A percentile compares a stretch with the other conserved stretches of the same genome.
phyloP scores from a whole-genome alignment of 2,888 invertebrate species.

The Chymomyza amoena region DNA sequence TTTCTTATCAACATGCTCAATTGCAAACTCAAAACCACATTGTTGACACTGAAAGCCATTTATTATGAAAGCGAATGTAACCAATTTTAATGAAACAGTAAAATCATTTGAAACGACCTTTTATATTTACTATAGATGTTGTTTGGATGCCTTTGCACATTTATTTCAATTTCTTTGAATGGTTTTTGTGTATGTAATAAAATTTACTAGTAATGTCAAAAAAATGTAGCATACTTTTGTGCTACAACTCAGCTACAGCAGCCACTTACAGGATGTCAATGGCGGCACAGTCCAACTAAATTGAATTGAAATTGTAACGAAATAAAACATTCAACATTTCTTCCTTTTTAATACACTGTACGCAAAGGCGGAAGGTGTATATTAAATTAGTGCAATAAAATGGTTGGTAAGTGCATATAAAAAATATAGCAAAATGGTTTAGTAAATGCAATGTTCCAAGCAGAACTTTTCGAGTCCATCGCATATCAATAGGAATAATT shows the following conservation, averaged over 20 bases:
- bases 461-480: no score
- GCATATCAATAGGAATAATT: no score
- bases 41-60: neutral
- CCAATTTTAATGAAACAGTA: neutral
- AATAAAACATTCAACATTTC: constrained; percentile 44
- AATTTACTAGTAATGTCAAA: constrained; percentile 2
- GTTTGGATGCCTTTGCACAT: neutral
- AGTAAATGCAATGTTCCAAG: no score
- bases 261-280: constrained; percentile 4
- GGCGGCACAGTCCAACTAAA: constrained; percentile 23
- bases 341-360: neutral
- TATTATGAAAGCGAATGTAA: neutral
- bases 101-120: neutral
- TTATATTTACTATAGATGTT: neutral
- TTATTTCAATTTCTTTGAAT: constrained; percentile 8
- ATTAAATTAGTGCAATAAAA: no score
- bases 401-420: no score
- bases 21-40: no score
- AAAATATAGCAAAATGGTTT: no score
- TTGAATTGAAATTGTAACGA: constrained; percentile 52
- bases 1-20: no score
- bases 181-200: constrained; percentile 9
- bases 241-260: constrained; percentile 11
- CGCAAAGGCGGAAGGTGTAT: no score
- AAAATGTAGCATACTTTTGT: constrained; percentile 12